These are phyloP conservation scores for Spizella passerina DNA, from an alignment of 2,797 vertebrate genomes.

Conservation along the genomic window DNA sequence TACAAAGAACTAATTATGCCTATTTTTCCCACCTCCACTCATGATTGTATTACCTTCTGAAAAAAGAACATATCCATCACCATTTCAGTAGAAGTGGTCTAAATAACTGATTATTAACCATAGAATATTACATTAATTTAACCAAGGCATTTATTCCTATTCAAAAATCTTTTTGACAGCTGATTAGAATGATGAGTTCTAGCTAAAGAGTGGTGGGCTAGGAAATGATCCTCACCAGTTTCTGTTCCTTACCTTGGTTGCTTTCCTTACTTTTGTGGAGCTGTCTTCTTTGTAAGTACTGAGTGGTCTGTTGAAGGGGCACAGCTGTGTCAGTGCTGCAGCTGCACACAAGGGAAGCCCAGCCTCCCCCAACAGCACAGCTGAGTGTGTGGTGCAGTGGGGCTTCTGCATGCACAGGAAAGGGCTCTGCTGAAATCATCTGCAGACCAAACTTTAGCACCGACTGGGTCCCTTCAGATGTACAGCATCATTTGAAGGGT, in stretches of 20 bases:
- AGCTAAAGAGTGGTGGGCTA: background rate
- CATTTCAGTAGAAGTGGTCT: background rate
- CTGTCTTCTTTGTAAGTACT: background rate
- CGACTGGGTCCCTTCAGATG: background rate
- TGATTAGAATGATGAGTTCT: background rate
- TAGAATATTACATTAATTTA: background rate
- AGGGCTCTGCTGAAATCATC: background rate
- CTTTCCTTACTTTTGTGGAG: background rate
- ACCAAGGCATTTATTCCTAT: background rate
- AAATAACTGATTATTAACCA: background rate
- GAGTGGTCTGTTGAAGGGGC: background rate
- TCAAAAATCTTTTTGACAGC: background rate
- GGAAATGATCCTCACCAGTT: background rate
- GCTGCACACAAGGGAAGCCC: background rate
- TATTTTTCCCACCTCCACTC: background rate
- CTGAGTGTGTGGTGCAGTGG: accelerated
- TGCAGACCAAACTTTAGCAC: accelerated
- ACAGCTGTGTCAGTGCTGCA: accelerated
- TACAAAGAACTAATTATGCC: background rate
- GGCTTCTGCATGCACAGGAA: background rate
- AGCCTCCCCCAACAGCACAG: accelerated
- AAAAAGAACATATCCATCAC: background rate
- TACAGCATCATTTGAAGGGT: background rate
- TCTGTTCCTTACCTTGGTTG: background rate
- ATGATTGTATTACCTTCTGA: background rate